Evolutionary conservation across 2,113 vertebrate genomes (phyloP), one percentile per base, ranked within the genome.

Genomic region (Dromas ardeola): DNA sequence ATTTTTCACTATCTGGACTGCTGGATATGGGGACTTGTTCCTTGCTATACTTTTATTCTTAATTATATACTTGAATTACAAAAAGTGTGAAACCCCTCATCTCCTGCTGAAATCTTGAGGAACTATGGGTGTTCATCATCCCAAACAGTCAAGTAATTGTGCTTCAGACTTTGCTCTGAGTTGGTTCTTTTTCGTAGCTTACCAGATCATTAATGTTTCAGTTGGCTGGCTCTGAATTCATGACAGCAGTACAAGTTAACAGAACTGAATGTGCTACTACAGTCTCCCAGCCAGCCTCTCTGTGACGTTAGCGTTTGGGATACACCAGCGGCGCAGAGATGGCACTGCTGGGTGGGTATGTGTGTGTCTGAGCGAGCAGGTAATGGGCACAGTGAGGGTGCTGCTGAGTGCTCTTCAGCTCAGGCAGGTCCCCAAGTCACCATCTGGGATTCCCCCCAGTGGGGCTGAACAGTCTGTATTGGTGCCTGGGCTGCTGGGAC

Each of bases 141-240:
- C 71, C 67, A 80, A 92, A 91, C 66, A 94, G 78, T 58, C 53
- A 47, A 78, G 58, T 86, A 76, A n/a, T 69, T 90, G 81, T 87
- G 67, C 78, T 59, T 62, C 71, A 91, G 81, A 43, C 77, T 81
- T 94, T 40, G 34, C 58, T 93, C 56, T 19, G 49, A 73, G 62
- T 73, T 58, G 86, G 79, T 89, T 95, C 81, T 55, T 84, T 81
- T 49, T 82, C 3, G 25, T 63, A 65, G 82, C 67, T 91, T 89
- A 92, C 91, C 86, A 89, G 93, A 52, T 95, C 81, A n/a, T 94
- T 81, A 81, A 76, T 81, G 88, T 95, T 97, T 94, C 91, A 87
- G 73, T 78, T 85, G 93, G 77, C 95, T 94, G 94, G 49, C 56
- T 91, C 89, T 85, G 90, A 82, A 78, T 59, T 79, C 91, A 36